phyloP scores from a whole-genome alignment of 2,888 invertebrate species.

The Cantharis nigra region DNA sequence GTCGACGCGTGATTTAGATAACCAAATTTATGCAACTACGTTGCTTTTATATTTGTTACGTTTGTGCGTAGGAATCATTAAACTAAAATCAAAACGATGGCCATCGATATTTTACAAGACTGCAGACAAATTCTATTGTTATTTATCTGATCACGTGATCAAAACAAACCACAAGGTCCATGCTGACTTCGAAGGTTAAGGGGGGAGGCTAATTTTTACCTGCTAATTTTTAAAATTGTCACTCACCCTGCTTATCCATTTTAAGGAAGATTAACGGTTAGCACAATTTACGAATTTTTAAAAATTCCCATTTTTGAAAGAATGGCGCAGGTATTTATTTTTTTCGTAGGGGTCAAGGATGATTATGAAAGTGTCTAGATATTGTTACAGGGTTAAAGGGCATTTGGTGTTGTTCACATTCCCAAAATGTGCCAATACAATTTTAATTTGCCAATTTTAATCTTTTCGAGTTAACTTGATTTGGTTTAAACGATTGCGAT shows the following conservation, averaged over 20 bases:
- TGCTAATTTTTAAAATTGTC: not conserved
- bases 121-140: not conserved
- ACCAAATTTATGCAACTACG: slow-evolving; percentile 9
- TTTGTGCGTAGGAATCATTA: slow-evolving; percentile 4
- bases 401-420: not conserved
- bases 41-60: slow-evolving; percentile 11
- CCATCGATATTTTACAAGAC: not conserved
- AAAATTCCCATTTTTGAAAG: not conserved
- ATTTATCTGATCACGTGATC: slow-evolving; percentile 28
- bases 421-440: not conserved
- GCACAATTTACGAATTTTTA: too few relatives aligned
- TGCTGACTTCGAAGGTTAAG: slow-evolving; percentile 42
- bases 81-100: not conserved
- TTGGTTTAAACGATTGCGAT: too few relatives aligned
- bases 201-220: not conserved
- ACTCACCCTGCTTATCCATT: not conserved
- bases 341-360: not conserved
- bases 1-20: slow-evolving; percentile 30
- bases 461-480: too few relatives aligned
- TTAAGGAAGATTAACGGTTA: too few relatives aligned
- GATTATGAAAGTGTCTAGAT: not conserved
- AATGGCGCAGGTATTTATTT: not conserved
- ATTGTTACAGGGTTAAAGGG: not conserved
- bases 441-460: too few relatives aligned
- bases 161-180: slow-evolving; percentile 44